Conservation (phyloP, 2,113 vertebrate species). For the Sinocyclocheilus grahami region DNA sequence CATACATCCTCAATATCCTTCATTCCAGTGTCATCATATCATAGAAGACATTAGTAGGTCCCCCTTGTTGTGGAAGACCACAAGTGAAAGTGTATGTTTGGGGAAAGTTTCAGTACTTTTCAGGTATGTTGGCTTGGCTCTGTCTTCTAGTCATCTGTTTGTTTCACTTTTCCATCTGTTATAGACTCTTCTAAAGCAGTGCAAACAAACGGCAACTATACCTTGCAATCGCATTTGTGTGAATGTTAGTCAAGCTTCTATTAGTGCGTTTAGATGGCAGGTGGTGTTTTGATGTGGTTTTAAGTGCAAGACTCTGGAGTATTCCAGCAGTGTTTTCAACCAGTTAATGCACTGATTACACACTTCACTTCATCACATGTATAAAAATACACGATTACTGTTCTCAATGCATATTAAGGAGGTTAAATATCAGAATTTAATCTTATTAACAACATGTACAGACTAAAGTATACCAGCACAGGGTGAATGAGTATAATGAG, state of each 20-base stretch:
- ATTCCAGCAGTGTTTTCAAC: constrained; percentile 2
- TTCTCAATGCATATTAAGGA: not conserved
- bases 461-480: not conserved
- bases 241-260: not conserved
- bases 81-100: not conserved
- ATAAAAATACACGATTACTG: constrained; percentile 20
- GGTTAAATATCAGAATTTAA: constrained; percentile 10
- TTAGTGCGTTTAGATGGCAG: not conserved
- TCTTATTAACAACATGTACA: not conserved
- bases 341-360: constrained; percentile 30
- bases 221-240: not conserved
- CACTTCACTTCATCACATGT: constrained; percentile 5
- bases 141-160: not conserved
- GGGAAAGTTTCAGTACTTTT: not conserved
- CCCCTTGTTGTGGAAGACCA: not conserved
- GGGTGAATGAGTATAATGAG: not conserved
- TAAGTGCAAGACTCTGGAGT: constrained; percentile 18
- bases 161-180: constrained; percentile 11
- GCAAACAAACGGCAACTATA: not conserved
- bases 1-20: not conserved
- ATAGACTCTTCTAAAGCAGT: not conserved
- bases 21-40: not conserved
- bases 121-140: not conserved
- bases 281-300: constrained; percentile 25
- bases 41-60: not conserved